A percentile compares a stretch with the other conserved stretches of the same genome.
phyloP scores from a whole-genome alignment of 2,888 invertebrate species.

The Ophion costatus region DNA sequence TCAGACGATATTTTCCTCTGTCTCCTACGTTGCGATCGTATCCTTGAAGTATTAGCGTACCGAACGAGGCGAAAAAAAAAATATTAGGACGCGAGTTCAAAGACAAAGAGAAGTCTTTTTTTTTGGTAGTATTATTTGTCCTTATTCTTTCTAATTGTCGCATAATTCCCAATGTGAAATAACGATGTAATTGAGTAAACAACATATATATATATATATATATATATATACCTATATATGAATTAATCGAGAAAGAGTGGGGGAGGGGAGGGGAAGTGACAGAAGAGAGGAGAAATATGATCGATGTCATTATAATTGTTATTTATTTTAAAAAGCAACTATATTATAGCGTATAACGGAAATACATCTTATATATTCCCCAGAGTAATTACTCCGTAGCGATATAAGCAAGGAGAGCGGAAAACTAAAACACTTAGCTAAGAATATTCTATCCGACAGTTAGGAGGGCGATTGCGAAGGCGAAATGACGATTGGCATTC shows the following conservation, averaged over 20 bases:
- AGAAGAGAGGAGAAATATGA: slow-evolving; percentile 2
- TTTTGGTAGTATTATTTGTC: no score
- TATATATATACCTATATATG: no score
- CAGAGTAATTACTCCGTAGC: slow-evolving; percentile 33
- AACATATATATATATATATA: no score
- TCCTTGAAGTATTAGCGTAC: no score
- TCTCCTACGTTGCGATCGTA: no score
- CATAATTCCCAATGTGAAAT: no score
- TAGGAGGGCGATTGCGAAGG: neutral
- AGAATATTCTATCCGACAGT: neutral
- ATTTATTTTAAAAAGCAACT: slow-evolving; percentile 45
- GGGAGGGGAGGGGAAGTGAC: neutral
- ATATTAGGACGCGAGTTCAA: no score
- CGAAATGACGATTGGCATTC: neutral
- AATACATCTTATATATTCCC: slow-evolving; percentile 54
- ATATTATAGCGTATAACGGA: slow-evolving; percentile 40
- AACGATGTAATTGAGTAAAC: no score
- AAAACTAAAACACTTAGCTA: neutral
- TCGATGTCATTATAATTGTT: slow-evolving; percentile 53
- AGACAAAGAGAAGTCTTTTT: no score
- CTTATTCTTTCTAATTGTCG: no score
- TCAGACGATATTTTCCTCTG: neutral
- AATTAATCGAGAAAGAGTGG: neutral
- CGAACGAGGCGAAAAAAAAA: no score
- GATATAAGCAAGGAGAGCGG: neutral